phyloP scores from a whole-genome alignment of 1,140 invertebrate genomes.

The Leguminivora glycinivorella region DNA sequence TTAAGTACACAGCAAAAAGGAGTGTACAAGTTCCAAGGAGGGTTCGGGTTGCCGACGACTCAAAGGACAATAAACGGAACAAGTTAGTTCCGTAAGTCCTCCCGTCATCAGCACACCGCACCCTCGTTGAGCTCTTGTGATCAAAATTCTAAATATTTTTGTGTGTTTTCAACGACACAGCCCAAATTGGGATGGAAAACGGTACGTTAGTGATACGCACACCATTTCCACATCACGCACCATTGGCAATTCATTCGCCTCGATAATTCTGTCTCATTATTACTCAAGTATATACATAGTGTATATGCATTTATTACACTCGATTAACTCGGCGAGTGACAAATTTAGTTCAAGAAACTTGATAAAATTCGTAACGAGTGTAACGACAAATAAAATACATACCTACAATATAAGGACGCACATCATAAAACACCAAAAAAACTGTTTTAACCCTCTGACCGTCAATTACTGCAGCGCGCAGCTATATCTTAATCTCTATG shows the following conservation, averaged over 20 bases:
- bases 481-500: too few species aligned
- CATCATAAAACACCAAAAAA: not conserved
- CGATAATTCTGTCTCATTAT: not conserved
- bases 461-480: too few species aligned
- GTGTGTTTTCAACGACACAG: not conserved
- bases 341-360: not conserved
- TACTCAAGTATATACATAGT: not conserved
- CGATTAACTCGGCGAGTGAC: not conserved
- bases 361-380: not conserved
- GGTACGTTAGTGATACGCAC: conserved; percentile 6
- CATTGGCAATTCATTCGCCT: conserved; percentile 11
- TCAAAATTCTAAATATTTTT: not conserved
- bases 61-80: too few species aligned
- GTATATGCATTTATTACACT: not conserved
- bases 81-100: too few species aligned
- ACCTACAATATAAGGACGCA: not conserved
- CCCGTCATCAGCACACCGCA: too few species aligned
- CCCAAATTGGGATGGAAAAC: conserved; percentile 9
- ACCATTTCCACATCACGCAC: conserved; percentile 9
- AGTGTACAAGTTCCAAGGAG: too few species aligned
- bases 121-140: too few species aligned
- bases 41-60: too few species aligned
- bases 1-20: too few species aligned
- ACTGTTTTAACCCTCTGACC: too few species aligned
- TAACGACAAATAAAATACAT: not conserved